Percentiles rank a stretch among this genome's conserved stretches.
These are phyloP conservation scores for Scortum barcoo DNA, from an alignment of 2,113 vertebrate genomes.

Conservation along the genomic window DNA sequence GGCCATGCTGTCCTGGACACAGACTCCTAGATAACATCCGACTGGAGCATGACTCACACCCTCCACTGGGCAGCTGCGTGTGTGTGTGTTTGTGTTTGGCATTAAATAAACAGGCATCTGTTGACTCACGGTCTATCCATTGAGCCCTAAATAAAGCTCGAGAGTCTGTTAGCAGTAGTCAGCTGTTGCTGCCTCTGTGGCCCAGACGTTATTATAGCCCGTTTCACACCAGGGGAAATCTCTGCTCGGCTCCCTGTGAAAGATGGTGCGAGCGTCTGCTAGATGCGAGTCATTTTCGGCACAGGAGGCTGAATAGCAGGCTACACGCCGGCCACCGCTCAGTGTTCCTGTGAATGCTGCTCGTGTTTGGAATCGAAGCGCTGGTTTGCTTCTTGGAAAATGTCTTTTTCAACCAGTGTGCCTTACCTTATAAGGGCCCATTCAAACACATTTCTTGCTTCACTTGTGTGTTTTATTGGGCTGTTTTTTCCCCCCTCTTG, in stretches of 20 bases:
- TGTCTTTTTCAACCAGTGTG: slow-evolving; percentile 3
- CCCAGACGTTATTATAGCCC: background rate
- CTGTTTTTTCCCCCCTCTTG: background rate
- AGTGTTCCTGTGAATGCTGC: slow-evolving; percentile 8
- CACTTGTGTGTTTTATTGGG: slow-evolving; percentile 19
- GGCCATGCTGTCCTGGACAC: slow-evolving; percentile 17
- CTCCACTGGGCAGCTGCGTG: slow-evolving; percentile 61
- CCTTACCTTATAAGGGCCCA: slow-evolving; percentile 38
- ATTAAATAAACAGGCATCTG: slow-evolving; percentile 64
- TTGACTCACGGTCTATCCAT: slow-evolving; percentile 48
- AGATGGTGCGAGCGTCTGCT: slow-evolving; percentile 24
- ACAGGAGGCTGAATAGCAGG: slow-evolving; percentile 9
- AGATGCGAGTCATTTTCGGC: slow-evolving; percentile 38
- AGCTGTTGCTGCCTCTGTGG: slow-evolving; percentile 38
- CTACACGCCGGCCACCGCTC: background rate
- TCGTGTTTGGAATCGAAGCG: slow-evolving; percentile 3
- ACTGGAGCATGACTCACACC: slow-evolving; percentile 56
- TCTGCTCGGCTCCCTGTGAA: background rate
- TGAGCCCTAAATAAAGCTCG: slow-evolving; percentile 52
- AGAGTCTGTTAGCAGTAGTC: slow-evolving; percentile 46
- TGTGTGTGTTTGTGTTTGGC: slow-evolving; percentile 58
- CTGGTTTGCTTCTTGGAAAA: slow-evolving; percentile 38
- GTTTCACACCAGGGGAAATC: background rate
- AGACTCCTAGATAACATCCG: slow-evolving; percentile 56
- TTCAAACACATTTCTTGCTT: slow-evolving; percentile 19